These are phyloP conservation scores for Mobula birostris DNA, from an alignment of 2,113 vertebrate species.

Conservation along the genomic window DNA sequence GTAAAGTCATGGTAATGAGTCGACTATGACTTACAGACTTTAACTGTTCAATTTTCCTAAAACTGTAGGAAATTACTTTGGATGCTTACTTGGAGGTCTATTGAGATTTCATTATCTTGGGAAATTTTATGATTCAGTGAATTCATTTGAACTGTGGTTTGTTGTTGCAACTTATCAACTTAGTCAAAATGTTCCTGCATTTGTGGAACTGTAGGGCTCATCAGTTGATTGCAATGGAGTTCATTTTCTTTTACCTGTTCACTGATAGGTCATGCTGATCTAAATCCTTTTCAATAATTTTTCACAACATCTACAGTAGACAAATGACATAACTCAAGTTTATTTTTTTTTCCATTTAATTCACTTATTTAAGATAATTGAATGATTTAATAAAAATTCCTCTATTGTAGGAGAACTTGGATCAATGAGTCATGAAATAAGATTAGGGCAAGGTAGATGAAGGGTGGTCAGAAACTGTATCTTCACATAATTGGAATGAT, in stretches of 20 bases:
- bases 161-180: not conserved
- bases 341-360: not conserved
- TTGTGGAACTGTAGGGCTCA: not conserved
- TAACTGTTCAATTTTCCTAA: constrained; percentile 13
- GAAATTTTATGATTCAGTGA: not conserved
- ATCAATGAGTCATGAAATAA: not conserved
- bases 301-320: not conserved
- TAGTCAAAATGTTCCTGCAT: not conserved
- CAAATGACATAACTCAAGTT: not conserved
- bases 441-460: not conserved
- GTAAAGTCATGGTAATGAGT: not conserved
- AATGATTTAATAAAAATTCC: not conserved
- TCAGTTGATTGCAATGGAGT: not conserved
- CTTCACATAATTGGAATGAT: not conserved
- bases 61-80: not conserved
- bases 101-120: not conserved
- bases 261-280: not conserved
- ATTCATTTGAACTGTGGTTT: not conserved
- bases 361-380: not conserved
- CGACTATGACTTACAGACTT: not conserved
- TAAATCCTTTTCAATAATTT: not conserved
- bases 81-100: not conserved
- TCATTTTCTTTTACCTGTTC: not conserved
- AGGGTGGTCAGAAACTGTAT: not conserved
- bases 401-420: not conserved